Percentiles rank a stretch among this genome's conserved stretches.
These are phyloP conservation scores for Tolypeutes matacus DNA, from an alignment of 2,797 vertebrate species.

Conservation along the genomic window DNA sequence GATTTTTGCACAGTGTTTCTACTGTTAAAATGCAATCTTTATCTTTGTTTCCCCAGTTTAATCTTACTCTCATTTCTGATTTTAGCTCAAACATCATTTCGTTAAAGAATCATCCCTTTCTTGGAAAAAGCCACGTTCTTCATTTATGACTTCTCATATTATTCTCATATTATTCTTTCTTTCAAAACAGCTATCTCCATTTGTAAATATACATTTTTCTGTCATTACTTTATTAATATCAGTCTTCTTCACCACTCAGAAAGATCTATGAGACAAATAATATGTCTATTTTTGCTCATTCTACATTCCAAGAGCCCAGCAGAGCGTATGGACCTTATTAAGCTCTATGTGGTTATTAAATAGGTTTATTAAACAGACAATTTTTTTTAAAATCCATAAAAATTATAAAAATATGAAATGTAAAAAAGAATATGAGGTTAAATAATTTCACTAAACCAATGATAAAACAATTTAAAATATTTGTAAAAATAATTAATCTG, in stretches of 20 bases:
- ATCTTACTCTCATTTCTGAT: not conserved
- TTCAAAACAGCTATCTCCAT: not conserved
- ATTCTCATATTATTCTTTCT: not conserved
- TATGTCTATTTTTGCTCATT: not conserved
- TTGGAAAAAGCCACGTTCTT: not conserved
- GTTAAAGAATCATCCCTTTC: not conserved
- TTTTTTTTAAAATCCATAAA: not conserved
- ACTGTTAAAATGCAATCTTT: not conserved
- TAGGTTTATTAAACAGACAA: conserved; percentile 9
- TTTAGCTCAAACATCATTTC: not conserved
- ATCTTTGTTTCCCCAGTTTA: not conserved
- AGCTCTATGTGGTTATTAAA: not conserved
- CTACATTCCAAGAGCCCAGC: not conserved
- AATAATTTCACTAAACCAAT: not conserved
- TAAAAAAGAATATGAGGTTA: not conserved
- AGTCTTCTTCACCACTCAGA: not conserved
- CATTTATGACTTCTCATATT: not conserved
- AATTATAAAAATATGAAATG: not conserved
- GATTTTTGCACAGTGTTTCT: not conserved
- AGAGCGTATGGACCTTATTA: not conserved
- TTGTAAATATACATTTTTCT: conserved; percentile 10
- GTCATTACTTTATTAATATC: conserved; percentile 1
- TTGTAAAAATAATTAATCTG: not conserved
- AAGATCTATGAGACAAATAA: not conserved
- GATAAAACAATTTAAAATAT: not conserved